Evolutionary conservation across 2,113 vertebrate species (phyloP).

Genomic region (Saguinus midas): DNA sequence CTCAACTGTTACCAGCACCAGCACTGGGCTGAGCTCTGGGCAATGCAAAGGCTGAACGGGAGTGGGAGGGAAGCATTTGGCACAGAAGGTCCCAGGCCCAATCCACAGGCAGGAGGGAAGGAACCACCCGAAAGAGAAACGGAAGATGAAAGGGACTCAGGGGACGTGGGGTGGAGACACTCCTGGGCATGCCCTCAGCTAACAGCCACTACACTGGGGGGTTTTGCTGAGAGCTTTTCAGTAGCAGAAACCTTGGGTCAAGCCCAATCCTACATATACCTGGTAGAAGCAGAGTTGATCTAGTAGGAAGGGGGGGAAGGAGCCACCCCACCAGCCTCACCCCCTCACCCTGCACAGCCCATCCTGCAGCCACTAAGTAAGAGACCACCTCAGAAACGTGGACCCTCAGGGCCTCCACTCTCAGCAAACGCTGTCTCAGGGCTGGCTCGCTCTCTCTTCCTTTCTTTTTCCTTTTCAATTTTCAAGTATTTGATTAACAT

Average conservation of each 20-base stretch:
- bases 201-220: neutral
- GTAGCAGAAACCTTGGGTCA: neutral
- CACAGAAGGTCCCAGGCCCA: neutral
- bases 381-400: neutral
- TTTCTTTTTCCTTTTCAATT: neutral
- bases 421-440: neutral
- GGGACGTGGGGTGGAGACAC: accelerated
- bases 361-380: neutral
- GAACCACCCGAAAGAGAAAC: neutral
- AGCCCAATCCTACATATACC: neutral
- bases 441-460: neutral
- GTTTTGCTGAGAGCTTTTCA: neutral
- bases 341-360: neutral
- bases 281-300: neutral
- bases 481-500: neutral
- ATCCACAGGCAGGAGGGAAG: neutral
- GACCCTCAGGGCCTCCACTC: neutral
- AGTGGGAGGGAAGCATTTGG: neutral
- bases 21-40: neutral
- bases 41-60: neutral
- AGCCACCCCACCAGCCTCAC: neutral
- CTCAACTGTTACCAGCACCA: neutral
- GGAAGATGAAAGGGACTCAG: neutral
- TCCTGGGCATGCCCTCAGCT: neutral
- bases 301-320: neutral